A percentile compares a stretch with the other conserved stretches of the same genome.
phyloP scores from a whole-genome alignment of 1,140 invertebrate genomes.

The Drosophila kurseongensis region DNA sequence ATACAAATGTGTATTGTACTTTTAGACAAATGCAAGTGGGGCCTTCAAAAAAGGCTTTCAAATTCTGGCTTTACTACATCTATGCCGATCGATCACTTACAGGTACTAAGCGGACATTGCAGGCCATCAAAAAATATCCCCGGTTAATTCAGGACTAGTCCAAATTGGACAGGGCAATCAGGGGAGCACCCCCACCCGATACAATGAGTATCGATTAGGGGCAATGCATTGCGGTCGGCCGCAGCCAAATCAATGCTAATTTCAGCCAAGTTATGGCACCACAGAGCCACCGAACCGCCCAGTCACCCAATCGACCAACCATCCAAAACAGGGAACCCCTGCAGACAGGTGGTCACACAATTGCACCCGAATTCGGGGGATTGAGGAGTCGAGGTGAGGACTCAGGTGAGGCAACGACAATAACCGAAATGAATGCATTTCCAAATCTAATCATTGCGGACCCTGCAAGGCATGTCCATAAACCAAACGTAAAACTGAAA shows the following conservation, averaged over 20 bases:
- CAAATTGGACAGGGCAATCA: conserved; percentile 21
- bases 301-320: background rate
- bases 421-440: conserved; percentile 36
- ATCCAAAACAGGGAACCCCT: conserved; percentile 10
- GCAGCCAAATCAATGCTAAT: conserved; percentile 48
- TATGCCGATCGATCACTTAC: conserved; percentile 15
- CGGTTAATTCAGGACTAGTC: conserved; percentile 10
- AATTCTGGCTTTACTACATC: background rate
- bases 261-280: conserved; percentile 51
- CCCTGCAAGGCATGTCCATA: conserved; percentile 47
- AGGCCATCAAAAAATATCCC: conserved; percentile 13
- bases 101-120: conserved; percentile 8
- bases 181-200: background rate
- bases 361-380: background rate
- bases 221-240: conserved; percentile 35
- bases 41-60: background rate
- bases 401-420: conserved; percentile 35
- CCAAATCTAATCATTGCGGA: conserved; percentile 52
- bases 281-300: conserved; percentile 8
- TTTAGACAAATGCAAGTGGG: too few species aligned
- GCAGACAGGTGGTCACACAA: conserved; percentile 34
- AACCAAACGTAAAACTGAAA: conserved; percentile 34
- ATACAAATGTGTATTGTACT: too few species aligned
- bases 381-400: background rate
- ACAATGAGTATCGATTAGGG: conserved; percentile 42